A percentile compares a stretch with the other conserved stretches of the same genome.
These are phyloP conservation scores for Bufotes viridis DNA, from an alignment of 2,797 vertebrate genomes.

Conservation along the genomic window DNA sequence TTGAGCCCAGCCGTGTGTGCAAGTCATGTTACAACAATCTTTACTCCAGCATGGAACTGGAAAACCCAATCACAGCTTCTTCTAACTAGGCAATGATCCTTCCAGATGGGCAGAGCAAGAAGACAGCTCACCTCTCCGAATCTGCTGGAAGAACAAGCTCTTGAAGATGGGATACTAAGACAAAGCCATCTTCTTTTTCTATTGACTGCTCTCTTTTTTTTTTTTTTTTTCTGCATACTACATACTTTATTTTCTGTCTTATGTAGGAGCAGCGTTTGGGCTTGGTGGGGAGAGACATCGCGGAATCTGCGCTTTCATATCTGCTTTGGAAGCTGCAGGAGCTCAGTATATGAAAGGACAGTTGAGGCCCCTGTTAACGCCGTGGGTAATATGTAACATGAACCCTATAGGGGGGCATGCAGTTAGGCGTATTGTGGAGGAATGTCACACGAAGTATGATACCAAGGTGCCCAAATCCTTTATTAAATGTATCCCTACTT, in stretches of 20 bases:
- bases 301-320: not conserved
- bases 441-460: not conserved
- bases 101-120: constrained; percentile 56
- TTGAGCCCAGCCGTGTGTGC: constrained; percentile 93
- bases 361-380: not conserved
- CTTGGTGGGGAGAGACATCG: not conserved
- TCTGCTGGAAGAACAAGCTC: constrained; percentile 11
- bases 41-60: constrained; percentile 85
- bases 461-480: constrained; percentile 18
- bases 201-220: constrained; percentile 38
- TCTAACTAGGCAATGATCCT: constrained; percentile 81
- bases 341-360: constrained; percentile 3
- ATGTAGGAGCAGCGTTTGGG: constrained; percentile 28
- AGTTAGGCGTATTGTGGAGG: not conserved
- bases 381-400: not conserved
- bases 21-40: constrained; percentile 91
- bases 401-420: not conserved
- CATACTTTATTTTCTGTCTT: constrained; percentile 31
- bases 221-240: constrained; percentile 16
- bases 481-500: constrained; percentile 4
- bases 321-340: not conserved
- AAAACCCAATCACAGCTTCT: constrained; percentile 90
- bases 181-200: not conserved
- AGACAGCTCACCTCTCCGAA: constrained; percentile 58
- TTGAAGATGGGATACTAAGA: constrained; percentile 17